These are phyloP conservation scores for Platyura marginata DNA, from an alignment of 1,140 invertebrate genomes.

Conservation along the genomic window DNA sequence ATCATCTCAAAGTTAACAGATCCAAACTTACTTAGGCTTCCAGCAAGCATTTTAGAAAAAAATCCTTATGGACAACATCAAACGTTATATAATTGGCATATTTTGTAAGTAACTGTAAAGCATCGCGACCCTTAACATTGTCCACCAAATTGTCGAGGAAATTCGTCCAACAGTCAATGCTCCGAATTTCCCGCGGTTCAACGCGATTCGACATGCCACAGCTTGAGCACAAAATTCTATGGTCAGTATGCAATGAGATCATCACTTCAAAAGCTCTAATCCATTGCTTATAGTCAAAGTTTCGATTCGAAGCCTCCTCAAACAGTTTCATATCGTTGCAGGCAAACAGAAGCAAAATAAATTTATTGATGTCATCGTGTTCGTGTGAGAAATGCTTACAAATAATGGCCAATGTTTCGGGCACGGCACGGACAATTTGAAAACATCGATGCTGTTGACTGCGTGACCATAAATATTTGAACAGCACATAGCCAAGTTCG, in stretches of 20 bases:
- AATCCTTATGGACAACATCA: neutral
- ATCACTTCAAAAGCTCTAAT: too few species aligned
- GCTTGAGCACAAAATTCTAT: neutral
- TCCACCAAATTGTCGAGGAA: neutral
- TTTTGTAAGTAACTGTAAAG: neutral
- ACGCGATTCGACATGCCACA: too few species aligned
- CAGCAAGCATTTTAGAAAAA: neutral
- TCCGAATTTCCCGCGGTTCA: neutral
- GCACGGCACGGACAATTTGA: conserved; percentile 16
- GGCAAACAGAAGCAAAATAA: neutral
- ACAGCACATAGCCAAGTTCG: conserved; percentile 15
- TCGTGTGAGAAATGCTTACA: conserved; percentile 3
- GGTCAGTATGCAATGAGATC: neutral
- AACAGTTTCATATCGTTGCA: too few species aligned
- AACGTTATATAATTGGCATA: neutral
- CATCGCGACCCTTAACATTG: neutral
- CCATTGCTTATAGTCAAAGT: too few species aligned
- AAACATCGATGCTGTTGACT: conserved; percentile 22
- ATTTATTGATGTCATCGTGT: neutral
- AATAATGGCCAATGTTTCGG: conserved; percentile 16
- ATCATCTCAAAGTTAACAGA: too few species aligned
- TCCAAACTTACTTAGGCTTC: too few species aligned
- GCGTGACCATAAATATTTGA: conserved; percentile 21
- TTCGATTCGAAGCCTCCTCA: too few species aligned
- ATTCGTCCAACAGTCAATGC: neutral